These are phyloP conservation scores for Pituophis catenifer DNA, from an alignment of 2,113 vertebrate species.

Conservation along the genomic window DNA sequence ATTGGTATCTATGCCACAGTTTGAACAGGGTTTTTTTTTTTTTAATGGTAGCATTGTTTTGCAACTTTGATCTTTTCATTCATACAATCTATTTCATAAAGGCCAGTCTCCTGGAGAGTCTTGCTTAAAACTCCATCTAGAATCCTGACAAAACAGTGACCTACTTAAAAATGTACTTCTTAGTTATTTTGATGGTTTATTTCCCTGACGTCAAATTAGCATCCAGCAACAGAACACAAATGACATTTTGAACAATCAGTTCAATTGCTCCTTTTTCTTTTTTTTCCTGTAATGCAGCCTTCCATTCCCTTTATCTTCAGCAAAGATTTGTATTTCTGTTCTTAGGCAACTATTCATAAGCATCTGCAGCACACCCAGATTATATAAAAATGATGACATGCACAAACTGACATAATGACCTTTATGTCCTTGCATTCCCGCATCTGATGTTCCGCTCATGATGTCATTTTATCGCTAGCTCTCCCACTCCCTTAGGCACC, in stretches of 20 bases:
- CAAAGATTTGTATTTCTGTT: neutral
- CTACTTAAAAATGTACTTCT: neutral
- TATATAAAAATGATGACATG: neutral
- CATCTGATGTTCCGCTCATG: neutral
- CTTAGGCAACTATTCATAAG: neutral
- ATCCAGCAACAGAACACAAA: neutral
- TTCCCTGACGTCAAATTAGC: neutral
- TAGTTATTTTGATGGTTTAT: neutral
- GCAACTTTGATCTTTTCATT: neutral
- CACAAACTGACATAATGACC: neutral
- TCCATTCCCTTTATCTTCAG: neutral
- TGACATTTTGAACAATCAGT: neutral
- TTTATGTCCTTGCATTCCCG: neutral
- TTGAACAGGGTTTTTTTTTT: neutral
- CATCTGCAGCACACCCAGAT: neutral
- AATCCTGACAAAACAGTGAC: neutral
- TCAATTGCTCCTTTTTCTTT: neutral
- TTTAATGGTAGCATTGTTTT: neutral
- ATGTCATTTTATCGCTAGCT: neutral
- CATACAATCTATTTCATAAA: neutral
- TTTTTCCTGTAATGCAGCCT: neutral
- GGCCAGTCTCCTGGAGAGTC: neutral
- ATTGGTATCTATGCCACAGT: neutral
- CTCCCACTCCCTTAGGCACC: neutral
- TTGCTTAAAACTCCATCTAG: neutral